Percentiles rank a stretch among this genome's conserved stretches.
phyloP scores from a whole-genome alignment of 2,888 invertebrate species.

The Aradus depressus region DNA sequence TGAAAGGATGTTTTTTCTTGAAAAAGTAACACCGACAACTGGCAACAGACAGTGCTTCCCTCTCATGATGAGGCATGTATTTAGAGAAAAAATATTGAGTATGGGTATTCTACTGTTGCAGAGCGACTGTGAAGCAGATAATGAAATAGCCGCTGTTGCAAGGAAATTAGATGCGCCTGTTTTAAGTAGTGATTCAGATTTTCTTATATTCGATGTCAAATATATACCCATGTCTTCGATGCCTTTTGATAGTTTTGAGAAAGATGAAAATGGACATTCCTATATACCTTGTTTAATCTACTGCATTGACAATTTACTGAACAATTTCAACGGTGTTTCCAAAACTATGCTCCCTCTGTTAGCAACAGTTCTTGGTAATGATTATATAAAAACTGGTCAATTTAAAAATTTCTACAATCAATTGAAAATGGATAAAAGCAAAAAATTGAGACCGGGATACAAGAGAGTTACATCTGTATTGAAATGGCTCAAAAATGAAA shows the following conservation, averaged over 20 bases:
- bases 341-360: constrained; percentile 61
- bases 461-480: constrained; percentile 58
- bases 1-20: constrained; percentile 41
- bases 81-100: constrained; percentile 55
- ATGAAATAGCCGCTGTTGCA: constrained; percentile 72
- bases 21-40: constrained; percentile 20
- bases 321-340: constrained; percentile 52
- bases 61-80: constrained; percentile 59
- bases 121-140: constrained; percentile 82
- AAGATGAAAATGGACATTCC: constrained; percentile 35
- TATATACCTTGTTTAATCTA: constrained; percentile 60
- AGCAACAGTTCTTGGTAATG: constrained; percentile 79
- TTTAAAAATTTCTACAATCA: constrained; percentile 61
- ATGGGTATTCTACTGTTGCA: constrained; percentile 55
- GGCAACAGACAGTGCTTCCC: constrained; percentile 47
- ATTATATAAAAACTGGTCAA: constrained; percentile 58
- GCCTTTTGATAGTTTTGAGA: constrained; percentile 38
- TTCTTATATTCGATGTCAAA: constrained; percentile 72
- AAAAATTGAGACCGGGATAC: constrained; percentile 50
- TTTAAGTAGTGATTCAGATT: constrained; percentile 88
- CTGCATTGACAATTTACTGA: constrained; percentile 54
- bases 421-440: constrained; percentile 47
- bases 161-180: constrained; percentile 70
- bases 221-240: constrained; percentile 69
- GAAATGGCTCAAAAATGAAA: constrained; percentile 63